Conservation (phyloP, 2,888 invertebrate genomes). For the Bhutanitis thaidina region DNA sequence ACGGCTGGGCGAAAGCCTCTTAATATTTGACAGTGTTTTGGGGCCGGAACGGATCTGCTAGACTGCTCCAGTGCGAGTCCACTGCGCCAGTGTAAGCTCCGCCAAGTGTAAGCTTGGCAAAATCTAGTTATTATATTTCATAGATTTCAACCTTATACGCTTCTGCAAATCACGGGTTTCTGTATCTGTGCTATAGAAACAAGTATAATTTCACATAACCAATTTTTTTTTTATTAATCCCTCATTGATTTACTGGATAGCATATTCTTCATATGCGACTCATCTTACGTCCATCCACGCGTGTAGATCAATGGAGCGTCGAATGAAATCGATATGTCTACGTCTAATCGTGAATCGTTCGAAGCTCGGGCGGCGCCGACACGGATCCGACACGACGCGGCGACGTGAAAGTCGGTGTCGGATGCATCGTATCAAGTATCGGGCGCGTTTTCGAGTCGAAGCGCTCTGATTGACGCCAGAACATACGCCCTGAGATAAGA, state of each 20-base stretch:
- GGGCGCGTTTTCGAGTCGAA: slow-evolving; percentile 21
- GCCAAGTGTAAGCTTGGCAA: too few relatives aligned
- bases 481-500: slow-evolving; percentile 21
- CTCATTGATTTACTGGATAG: neutral
- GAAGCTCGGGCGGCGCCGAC: neutral
- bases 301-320: slow-evolving; percentile 10
- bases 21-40: too few relatives aligned
- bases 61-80: too few relatives aligned
- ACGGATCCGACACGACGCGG: slow-evolving; percentile 18
- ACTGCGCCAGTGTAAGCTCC: too few relatives aligned
- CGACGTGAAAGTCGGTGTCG: slow-evolving; percentile 39
- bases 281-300: slow-evolving; percentile 13
- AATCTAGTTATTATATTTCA: too few relatives aligned
- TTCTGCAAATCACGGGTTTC: too few relatives aligned
- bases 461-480: slow-evolving; percentile 42
- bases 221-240: too few relatives aligned
- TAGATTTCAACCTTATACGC: too few relatives aligned
- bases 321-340: slow-evolving; percentile 12
- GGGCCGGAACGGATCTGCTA: too few relatives aligned
- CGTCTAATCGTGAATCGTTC: neutral
- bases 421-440: slow-evolving; percentile 36
- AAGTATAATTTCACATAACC: too few relatives aligned
- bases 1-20: too few relatives aligned
- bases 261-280: neutral
- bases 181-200: too few relatives aligned